Conservation (phyloP, 2,797 vertebrate genomes). For the Cebuella pygmaea region DNA sequence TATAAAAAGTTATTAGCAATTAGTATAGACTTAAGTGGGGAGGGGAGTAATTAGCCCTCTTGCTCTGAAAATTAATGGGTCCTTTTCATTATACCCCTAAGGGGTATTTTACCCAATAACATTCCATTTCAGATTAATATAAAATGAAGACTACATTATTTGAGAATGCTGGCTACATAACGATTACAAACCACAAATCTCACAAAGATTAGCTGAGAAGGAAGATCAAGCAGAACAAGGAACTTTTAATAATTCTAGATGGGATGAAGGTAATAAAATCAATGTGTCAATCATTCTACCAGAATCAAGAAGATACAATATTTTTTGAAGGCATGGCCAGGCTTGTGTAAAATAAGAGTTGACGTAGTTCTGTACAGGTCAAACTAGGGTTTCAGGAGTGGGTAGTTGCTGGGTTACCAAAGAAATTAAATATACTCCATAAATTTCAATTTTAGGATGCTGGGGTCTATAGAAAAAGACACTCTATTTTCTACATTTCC, state of each 20-base stretch:
- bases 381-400: slow-evolving; percentile 28
- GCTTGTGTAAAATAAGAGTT: slow-evolving; percentile 40
- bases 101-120: slow-evolving; percentile 81
- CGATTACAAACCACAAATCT: slow-evolving; percentile 71
- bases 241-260: slow-evolving; percentile 73
- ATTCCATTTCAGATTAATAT: slow-evolving; percentile 81
- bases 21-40: slow-evolving; percentile 72
- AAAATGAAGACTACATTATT: slow-evolving; percentile 78
- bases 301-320: slow-evolving; percentile 56
- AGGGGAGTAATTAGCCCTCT: slow-evolving; percentile 83
- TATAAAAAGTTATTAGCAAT: slow-evolving; percentile 85
- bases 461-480: neutral
- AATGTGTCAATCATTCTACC: slow-evolving; percentile 55
- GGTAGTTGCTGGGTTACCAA: neutral
- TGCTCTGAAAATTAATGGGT: slow-evolving; percentile 85
- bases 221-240: slow-evolving; percentile 57
- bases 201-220: slow-evolving; percentile 61
- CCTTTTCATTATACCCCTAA: slow-evolving; percentile 82
- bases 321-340: slow-evolving; percentile 24
- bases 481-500: neutral
- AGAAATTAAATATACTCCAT: slow-evolving; percentile 33
- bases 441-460: slow-evolving; percentile 20
- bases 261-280: slow-evolving; percentile 53
- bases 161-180: slow-evolving; percentile 77
- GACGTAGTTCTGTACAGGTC: neutral